Evolutionary conservation across 2,113 vertebrate species (phyloP), one percentile per base, ranked within the genome.

Genomic region (Urocitellus parryii): DNA sequence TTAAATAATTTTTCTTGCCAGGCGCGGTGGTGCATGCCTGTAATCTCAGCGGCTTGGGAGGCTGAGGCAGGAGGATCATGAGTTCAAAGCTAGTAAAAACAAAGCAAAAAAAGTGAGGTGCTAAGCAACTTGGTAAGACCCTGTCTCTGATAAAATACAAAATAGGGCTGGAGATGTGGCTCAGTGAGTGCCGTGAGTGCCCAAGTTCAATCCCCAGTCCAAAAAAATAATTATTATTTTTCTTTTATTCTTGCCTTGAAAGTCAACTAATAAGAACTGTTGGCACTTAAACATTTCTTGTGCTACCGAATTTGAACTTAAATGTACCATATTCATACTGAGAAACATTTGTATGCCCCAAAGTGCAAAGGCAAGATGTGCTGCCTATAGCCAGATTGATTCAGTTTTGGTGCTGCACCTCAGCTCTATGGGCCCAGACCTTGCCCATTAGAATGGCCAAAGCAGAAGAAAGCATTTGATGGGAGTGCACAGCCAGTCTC

Each of bases 321-420:
- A n/a, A 0, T 72, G 61, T 79, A n/a, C 22, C 51, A 34, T 80
- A 91, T 34, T 97, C 29, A 34, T 25, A 42, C 20, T 72, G 80
- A 87, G 85, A 87, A 61, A 27, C n/a, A 72, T n/a, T 82, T 90
- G 45, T 84, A 5, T 63, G 77, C 39, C 67, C 78, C 20, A 65
- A 91, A 22, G 51, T 45, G 37, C 0, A 76, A 37, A 34, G 53
- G 51, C 32, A 18, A 95, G 77, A 89, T 88, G 61, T 63, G 67
- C 87, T 67, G 13, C 32, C 58, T 17, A 45, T 12, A 34, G 14
- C 95, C 39, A 85, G 85, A 68, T 42, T 76, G 79, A 95, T 53
- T 85, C 85, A 32, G 14, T 78, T 95, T 95, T 78, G 32, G 78
- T 96, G 76, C 48, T 76, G 12, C 37, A 37, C 58, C 34, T 92